These are phyloP conservation scores for Iguana delicatissima DNA, from an alignment of 2,797 vertebrate species.

Conservation along the genomic window DNA sequence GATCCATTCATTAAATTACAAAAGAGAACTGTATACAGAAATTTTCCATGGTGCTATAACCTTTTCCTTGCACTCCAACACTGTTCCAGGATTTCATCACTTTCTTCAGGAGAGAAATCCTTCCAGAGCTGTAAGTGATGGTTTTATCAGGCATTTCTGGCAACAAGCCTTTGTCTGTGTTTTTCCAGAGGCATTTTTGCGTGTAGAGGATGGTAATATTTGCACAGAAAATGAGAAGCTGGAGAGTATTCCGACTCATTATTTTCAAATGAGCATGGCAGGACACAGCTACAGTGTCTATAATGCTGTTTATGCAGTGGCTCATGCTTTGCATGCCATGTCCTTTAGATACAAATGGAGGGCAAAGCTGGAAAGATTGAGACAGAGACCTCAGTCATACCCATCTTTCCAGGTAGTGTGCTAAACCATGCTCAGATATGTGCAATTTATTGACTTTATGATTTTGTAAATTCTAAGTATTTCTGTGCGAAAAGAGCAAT, in stretches of 20 bases:
- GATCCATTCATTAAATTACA: too few species aligned
- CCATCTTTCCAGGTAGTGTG: background rate
- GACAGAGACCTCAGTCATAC: background rate
- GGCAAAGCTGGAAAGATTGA: fast-evolving
- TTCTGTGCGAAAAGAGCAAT: too few species aligned
- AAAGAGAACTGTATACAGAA: background rate
- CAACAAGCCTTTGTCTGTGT: background rate
- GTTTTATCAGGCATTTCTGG: constrained; percentile 17
- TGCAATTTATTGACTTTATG: too few species aligned
- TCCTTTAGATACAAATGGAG: background rate
- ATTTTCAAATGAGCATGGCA: constrained; percentile 3
- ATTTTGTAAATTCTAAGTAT: too few species aligned
- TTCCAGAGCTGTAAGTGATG: background rate
- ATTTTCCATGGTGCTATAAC: background rate
- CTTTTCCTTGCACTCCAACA: background rate
- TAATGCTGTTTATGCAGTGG: background rate
- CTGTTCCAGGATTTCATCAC: background rate
- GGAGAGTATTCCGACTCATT: background rate
- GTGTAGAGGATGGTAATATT: background rate
- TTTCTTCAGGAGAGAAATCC: background rate
- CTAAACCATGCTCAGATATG: too few species aligned
- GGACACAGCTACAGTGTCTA: constrained; percentile 21
- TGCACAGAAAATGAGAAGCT: constrained; percentile 15
- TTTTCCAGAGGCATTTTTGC: background rate
- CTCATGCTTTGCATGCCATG: constrained; percentile 13